Evolutionary conservation across 2,888 invertebrate genomes (phyloP).

Genomic region (Phlogophora meticulosa): DNA sequence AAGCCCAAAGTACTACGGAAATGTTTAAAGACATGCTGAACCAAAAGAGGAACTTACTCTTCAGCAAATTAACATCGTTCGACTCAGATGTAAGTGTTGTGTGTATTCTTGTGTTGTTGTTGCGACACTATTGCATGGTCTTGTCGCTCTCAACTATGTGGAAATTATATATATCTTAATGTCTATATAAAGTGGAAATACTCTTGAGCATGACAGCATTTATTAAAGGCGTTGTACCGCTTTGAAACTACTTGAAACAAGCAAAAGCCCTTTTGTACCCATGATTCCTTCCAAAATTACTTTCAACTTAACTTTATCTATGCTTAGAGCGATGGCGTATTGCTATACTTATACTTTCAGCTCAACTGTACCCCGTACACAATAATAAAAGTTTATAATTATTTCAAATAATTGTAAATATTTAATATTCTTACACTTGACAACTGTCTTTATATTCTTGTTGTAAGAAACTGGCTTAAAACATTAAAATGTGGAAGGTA

Average conservation of each 20-base stretch:
- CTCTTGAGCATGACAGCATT: slow-evolving; percentile 67
- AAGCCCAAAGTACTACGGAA: slow-evolving; percentile 95
- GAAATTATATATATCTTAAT: slow-evolving; percentile 37
- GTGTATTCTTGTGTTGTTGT: slow-evolving; percentile 59
- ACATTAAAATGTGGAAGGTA: slow-evolving; percentile 38
- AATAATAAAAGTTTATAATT: slow-evolving; percentile 8
- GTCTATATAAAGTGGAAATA: slow-evolving; percentile 40
- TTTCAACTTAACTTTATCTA: slow-evolving; percentile 4
- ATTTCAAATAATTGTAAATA: too few species aligned
- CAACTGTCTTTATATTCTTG: slow-evolving; percentile 26
- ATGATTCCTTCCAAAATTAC: slow-evolving; percentile 12
- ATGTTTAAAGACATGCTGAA: slow-evolving; percentile 98
- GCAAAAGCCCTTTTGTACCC: slow-evolving; percentile 14
- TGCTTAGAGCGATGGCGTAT: slow-evolving; percentile 33
- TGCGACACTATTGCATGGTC: slow-evolving; percentile 78
- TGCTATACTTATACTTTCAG: slow-evolving; percentile 34
- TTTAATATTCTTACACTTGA: slow-evolving; percentile 10
- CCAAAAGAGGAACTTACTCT: slow-evolving; percentile 96
- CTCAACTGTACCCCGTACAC: slow-evolving; percentile 10
- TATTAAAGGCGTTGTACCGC: slow-evolving; percentile 16
- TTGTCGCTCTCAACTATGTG: slow-evolving; percentile 55
- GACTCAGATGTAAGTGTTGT: slow-evolving; percentile 96
- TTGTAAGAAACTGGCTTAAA: slow-evolving; percentile 32
- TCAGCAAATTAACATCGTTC: slow-evolving; percentile 96
- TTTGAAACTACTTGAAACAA: slow-evolving; percentile 18